These are phyloP conservation scores for Synergus japonicus DNA, from an alignment of 2,888 invertebrate species.

Conservation along the genomic window DNA sequence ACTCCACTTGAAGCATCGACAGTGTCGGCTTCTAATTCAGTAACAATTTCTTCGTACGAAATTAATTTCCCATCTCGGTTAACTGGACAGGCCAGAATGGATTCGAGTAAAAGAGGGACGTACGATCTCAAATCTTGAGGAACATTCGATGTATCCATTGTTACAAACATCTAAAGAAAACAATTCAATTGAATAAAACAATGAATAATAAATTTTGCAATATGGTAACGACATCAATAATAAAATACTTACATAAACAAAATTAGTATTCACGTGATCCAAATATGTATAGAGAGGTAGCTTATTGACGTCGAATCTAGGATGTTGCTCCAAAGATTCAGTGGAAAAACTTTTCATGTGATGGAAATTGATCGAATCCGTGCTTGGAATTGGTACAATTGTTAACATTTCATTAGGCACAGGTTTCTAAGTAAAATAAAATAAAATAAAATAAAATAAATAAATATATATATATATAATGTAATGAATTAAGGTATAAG, in stretches of 20 bases:
- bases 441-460: no score
- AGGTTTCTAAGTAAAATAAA: slow-evolving; percentile 79
- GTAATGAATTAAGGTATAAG: background rate
- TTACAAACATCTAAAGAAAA: slow-evolving; percentile 82
- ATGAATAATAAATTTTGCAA: background rate
- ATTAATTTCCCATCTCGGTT: slow-evolving; percentile 80
- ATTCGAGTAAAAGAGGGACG: slow-evolving; percentile 86
- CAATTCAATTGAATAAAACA: slow-evolving; percentile 26
- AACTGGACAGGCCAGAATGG: slow-evolving; percentile 88
- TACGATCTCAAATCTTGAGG: slow-evolving; percentile 83
- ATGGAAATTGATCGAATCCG: slow-evolving; percentile 86
- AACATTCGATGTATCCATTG: slow-evolving; percentile 84
- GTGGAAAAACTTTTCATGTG: slow-evolving; percentile 79
- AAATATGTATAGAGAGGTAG: slow-evolving; percentile 88
- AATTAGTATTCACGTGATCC: slow-evolving; percentile 89
- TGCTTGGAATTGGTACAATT: slow-evolving; percentile 87
- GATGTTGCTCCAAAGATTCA: slow-evolving; percentile 76
- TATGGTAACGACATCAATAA: background rate
- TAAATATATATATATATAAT: background rate
- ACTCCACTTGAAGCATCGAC: slow-evolving; percentile 82
- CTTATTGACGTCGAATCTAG: slow-evolving; percentile 81
- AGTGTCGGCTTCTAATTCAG: slow-evolving; percentile 87
- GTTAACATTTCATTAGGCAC: slow-evolving; percentile 86
- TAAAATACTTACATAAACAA: slow-evolving; percentile 86
- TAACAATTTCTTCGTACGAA: slow-evolving; percentile 86